phyloP scores from a whole-genome alignment of 2,113 vertebrate genomes.

The Salminus brasiliensis region DNA sequence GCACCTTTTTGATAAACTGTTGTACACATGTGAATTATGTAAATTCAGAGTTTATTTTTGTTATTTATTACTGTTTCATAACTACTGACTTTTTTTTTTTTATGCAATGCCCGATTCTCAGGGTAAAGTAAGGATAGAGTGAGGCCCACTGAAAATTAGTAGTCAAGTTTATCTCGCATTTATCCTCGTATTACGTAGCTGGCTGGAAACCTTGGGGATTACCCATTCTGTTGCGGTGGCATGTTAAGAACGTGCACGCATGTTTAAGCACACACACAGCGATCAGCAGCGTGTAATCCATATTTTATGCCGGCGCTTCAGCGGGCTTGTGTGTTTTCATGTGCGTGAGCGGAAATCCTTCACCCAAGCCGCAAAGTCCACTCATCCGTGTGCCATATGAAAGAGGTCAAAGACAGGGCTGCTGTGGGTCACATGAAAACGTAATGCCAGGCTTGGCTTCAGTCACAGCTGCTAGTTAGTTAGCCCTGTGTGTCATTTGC shows the following conservation, averaged over 20 bases:
- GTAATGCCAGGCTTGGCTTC: background rate
- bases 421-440: background rate
- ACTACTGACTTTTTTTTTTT: too few species aligned
- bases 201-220: background rate
- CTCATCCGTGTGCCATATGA: constrained; percentile 20
- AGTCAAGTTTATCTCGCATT: background rate
- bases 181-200: background rate
- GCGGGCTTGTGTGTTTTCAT: constrained; percentile 24
- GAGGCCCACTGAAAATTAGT: too few species aligned
- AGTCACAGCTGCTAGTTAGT: background rate
- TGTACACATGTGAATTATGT: too few species aligned
- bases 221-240: constrained; percentile 16
- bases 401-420: constrained; percentile 29
- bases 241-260: constrained; percentile 9
- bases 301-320: constrained; percentile 30
- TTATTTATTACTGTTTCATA: too few species aligned
- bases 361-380: constrained; percentile 2
- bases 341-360: constrained; percentile 2
- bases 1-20: too few species aligned
- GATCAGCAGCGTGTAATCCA: constrained; percentile 27
- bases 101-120: too few species aligned
- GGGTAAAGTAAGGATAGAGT: too few species aligned
- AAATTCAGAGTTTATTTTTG: too few species aligned
- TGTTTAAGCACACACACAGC: constrained; percentile 33
- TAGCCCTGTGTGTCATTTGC: background rate